Evolutionary conservation across 2,888 invertebrate genomes (phyloP), one percentile per base, ranked within the genome.

Genomic region (Myopa testacea): DNA sequence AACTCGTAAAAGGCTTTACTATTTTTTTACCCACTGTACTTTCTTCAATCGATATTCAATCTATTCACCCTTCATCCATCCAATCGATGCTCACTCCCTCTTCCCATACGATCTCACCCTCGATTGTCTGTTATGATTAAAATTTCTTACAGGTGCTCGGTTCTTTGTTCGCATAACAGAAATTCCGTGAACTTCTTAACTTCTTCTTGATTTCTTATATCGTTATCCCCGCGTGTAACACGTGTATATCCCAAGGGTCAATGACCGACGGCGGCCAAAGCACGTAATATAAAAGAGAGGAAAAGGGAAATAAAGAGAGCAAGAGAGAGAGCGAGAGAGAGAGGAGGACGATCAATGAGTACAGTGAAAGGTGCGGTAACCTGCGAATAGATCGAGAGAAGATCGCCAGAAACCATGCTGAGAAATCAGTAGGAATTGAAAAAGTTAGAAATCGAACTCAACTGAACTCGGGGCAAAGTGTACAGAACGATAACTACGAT

Each of bases 181-280:
- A 65, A 65, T 65, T 16, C 38, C 38, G 14, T n/a, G 2, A 37
- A 67, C 19, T 67, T 67, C 4, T 37, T 40, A 5, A 16, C 38
- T 67, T 67, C 67, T 6, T n/a, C 10, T n/a, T 19, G 37, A 67
- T 40, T 40, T 67, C 40, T 67, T 38, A 16, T 14, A 19, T 19
- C 62, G 40, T 19, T 38, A 73, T 63, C 73, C 63, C 73, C 73
- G 73, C 73, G 63, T 73, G 12, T 16, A 45, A n/a, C 63, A 26
- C 26, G 26, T 26, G 26, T 26, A 26, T 2, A 73, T 45, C 45
- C 3, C 40, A 45, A n/a, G 40, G 73, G 60, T 73, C 73, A 73
- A 62, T 45, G 73, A 73, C 50, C 70, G n/a, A 4, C 38, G 14
- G 16, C 14, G 70, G 69, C 26, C 26, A 26, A 70, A n/a, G 14